Conservation (phyloP, 1,140 invertebrate genomes). For the Monomorium pharaonis region DNA sequence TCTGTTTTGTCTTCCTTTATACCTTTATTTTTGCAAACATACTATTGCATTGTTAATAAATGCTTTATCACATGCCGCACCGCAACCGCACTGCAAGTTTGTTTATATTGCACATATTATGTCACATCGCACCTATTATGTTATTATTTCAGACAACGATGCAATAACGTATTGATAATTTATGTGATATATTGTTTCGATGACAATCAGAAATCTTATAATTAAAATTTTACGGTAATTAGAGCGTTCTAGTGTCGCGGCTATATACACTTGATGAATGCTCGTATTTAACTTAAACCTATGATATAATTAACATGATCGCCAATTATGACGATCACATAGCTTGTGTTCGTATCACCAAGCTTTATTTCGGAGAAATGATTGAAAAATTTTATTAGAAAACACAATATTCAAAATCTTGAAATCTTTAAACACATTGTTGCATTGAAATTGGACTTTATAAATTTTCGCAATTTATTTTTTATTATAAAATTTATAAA, state of each 20-base stretch:
- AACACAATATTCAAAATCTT: background rate
- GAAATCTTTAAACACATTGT: background rate
- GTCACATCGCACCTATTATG: slow-evolving; percentile 7
- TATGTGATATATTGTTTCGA: background rate
- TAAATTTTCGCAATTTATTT: background rate
- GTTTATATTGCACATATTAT: no score
- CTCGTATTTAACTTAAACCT: background rate
- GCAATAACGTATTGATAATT: background rate
- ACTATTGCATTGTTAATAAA: background rate
- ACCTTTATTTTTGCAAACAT: background rate
- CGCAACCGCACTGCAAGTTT: background rate
- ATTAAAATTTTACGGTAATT: slow-evolving; percentile 1
- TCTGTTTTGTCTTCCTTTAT: background rate
- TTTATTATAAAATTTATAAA: no score
- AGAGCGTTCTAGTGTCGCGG: background rate
- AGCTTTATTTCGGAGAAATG: background rate
- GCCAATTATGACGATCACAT: background rate
- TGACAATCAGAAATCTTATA: background rate
- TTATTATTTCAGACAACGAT: background rate
- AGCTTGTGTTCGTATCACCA: background rate
- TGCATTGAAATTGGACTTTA: background rate
- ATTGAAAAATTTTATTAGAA: background rate
- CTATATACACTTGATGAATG: background rate
- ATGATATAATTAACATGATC: background rate
- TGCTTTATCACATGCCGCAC: background rate